phyloP scores from a whole-genome alignment of 2,888 invertebrate species.

The Tinea trinotella region DNA sequence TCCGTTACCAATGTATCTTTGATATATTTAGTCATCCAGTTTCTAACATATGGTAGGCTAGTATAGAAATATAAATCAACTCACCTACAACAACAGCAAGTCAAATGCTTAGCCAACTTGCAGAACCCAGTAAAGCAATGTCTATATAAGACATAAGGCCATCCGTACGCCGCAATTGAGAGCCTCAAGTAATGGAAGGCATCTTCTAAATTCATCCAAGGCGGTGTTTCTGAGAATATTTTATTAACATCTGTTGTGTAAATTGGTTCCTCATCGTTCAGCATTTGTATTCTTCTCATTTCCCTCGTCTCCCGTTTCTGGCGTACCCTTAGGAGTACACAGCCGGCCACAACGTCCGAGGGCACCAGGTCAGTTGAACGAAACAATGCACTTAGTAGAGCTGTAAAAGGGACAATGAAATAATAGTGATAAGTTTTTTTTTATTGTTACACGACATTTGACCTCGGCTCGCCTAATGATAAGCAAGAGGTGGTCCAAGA shows the following conservation, averaged over 20 bases:
- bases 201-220: slow-evolving; percentile 86
- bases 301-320: slow-evolving; percentile 82
- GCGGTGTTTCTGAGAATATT: slow-evolving; percentile 76
- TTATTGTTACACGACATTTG: too few species aligned
- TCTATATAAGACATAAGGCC: slow-evolving; percentile 87
- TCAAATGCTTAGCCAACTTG: slow-evolving; percentile 76
- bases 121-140: slow-evolving; percentile 84
- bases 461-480: too few species aligned
- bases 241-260: slow-evolving; percentile 75
- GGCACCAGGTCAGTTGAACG: slow-evolving; percentile 90
- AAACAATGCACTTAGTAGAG: slow-evolving; percentile 83
- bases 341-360: slow-evolving; percentile 90
- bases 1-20: too few species aligned
- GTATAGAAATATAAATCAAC: too few species aligned
- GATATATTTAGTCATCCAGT: too few species aligned
- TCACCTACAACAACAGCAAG: slow-evolving; percentile 82
- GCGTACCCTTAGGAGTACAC: slow-evolving; percentile 84
- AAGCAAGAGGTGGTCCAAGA: too few species aligned
- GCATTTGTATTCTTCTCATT: slow-evolving; percentile 75
- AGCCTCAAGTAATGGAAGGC: slow-evolving; percentile 84
- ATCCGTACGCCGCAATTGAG: slow-evolving; percentile 89
- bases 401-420: too few species aligned
- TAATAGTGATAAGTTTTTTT: too few species aligned
- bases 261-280: slow-evolving; percentile 77
- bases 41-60: too few species aligned